phyloP scores from a whole-genome alignment of 2,888 invertebrate species.

The Sisyra nigra region DNA sequence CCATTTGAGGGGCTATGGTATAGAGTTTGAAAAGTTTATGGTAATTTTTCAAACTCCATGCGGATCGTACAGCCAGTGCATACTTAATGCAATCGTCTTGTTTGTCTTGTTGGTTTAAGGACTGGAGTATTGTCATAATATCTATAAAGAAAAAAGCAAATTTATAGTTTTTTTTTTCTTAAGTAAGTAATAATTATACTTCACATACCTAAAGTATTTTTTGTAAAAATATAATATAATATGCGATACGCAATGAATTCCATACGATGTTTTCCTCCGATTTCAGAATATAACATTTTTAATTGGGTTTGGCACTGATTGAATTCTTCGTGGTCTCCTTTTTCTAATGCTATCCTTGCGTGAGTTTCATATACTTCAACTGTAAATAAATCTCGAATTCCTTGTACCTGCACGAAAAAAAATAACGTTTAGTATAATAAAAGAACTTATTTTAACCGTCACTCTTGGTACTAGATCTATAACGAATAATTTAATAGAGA shows the following conservation, averaged over 20 bases:
- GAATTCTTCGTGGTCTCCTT: slow-evolving; percentile 96
- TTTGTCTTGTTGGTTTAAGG: slow-evolving; percentile 61
- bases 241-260: slow-evolving; percentile 97
- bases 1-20: slow-evolving; percentile 81
- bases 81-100: slow-evolving; percentile 67
- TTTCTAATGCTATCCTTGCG: slow-evolving; percentile 93
- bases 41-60: slow-evolving; percentile 88
- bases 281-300: slow-evolving; percentile 79
- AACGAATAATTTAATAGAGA: too few species aligned
- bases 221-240: slow-evolving; percentile 95
- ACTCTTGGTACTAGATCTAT: too few species aligned
- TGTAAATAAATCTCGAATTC: slow-evolving; percentile 84
- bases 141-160: slow-evolving; percentile 42
- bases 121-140: slow-evolving; percentile 79
- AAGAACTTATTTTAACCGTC: too few species aligned
- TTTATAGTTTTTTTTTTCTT: slow-evolving; percentile 5
- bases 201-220: slow-evolving; percentile 77
- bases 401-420: slow-evolving; percentile 61
- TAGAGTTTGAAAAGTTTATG: slow-evolving; percentile 87
- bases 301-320: slow-evolving; percentile 99
- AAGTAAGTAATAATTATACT: slow-evolving; percentile 8
- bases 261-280: slow-evolving; percentile 56
- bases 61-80: slow-evolving; percentile 76
- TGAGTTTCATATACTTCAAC: slow-evolving; percentile 99
- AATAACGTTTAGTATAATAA: slow-evolving; percentile 6